Conservation (phyloP, 2,888 invertebrate species). For the Tipula vernalis region DNA sequence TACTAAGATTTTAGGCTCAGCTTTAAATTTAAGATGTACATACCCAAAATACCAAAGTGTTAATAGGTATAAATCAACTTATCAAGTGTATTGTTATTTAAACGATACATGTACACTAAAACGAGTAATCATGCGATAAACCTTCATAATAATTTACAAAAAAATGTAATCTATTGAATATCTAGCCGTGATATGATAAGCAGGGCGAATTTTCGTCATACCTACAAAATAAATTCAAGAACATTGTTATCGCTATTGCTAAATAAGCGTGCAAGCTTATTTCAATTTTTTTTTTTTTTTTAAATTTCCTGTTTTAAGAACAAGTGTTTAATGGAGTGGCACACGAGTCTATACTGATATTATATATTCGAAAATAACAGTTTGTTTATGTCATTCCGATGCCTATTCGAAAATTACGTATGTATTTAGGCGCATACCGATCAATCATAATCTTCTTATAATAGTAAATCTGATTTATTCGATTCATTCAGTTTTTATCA, state of each 20-base stretch:
- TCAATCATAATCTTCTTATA: background rate
- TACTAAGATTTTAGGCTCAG: too few relatives aligned
- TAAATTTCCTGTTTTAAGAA: background rate
- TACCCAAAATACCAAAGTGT: background rate
- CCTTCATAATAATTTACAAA: too few relatives aligned
- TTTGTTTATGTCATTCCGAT: background rate
- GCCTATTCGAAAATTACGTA: background rate
- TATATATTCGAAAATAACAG: background rate
- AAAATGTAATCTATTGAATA: too few relatives aligned
- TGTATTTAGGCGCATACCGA: background rate
- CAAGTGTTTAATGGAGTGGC: background rate
- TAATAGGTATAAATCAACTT: too few relatives aligned
- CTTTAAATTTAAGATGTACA: background rate
- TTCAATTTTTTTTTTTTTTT: background rate
- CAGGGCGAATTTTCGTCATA: too few relatives aligned
- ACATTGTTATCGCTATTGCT: background rate
- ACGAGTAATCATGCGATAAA: too few relatives aligned
- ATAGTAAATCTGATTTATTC: background rate
- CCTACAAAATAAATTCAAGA: background rate
- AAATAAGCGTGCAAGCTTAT: too few relatives aligned
- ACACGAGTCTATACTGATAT: background rate
- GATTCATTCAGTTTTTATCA: background rate
- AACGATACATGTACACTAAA: too few relatives aligned
- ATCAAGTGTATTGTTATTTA: too few relatives aligned
- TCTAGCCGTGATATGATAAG: too few relatives aligned